phyloP scores from a whole-genome alignment of 1,140 invertebrate genomes.

The Calosoma granatense region DNA sequence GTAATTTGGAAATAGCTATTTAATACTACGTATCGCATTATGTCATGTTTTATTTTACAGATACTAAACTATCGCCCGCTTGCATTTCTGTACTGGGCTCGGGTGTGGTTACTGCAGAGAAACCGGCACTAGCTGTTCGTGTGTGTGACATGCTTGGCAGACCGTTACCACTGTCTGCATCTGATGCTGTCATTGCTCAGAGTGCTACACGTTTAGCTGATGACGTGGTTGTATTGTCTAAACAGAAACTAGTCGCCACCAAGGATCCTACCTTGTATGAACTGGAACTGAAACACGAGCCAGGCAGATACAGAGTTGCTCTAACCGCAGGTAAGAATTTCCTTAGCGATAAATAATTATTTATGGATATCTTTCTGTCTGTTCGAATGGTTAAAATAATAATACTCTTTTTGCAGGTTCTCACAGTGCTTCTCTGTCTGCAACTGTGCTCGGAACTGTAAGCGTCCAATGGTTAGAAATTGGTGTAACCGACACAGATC shows the following conservation, averaged over 20 bases:
- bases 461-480: slow-evolving; percentile 71
- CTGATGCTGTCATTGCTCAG: slow-evolving; percentile 60
- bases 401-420: slow-evolving; percentile 54
- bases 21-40: not conserved
- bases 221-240: slow-evolving; percentile 63
- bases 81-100: slow-evolving; percentile 67
- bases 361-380: slow-evolving; percentile 26
- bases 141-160: slow-evolving; percentile 81
- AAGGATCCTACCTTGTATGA: slow-evolving; percentile 61
- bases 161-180: slow-evolving; percentile 45
- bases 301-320: slow-evolving; percentile 75
- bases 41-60: too few relatives aligned
- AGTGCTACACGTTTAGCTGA: slow-evolving; percentile 62
- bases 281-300: slow-evolving; percentile 69
- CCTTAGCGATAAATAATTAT: not conserved
- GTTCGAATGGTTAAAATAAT: too few relatives aligned
- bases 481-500: slow-evolving; percentile 84
- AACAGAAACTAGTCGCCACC: slow-evolving; percentile 39
- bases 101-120: slow-evolving; percentile 56
- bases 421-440: slow-evolving; percentile 53
- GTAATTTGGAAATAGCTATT: not conserved
- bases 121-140: slow-evolving; percentile 61
- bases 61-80: slow-evolving; percentile 28
- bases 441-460: slow-evolving; percentile 65
- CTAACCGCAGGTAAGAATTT: slow-evolving; percentile 59